These are phyloP conservation scores for Hemistola chrysoprasaria DNA, from an alignment of 2,888 invertebrate species.

Conservation along the genomic window DNA sequence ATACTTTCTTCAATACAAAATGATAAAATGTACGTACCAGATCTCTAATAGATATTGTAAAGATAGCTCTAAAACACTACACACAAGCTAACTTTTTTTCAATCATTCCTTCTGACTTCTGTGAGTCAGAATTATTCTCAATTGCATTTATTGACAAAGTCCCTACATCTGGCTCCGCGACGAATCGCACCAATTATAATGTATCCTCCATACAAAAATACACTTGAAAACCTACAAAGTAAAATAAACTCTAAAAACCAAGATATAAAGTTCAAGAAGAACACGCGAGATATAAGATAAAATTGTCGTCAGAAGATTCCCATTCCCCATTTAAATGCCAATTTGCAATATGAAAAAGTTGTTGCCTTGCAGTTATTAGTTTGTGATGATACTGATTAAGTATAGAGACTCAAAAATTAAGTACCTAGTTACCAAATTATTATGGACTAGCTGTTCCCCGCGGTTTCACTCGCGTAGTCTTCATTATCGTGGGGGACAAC, in stretches of 20 bases:
- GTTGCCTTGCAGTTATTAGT: constrained; percentile 30
- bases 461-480: too few species aligned
- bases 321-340: constrained; percentile 43
- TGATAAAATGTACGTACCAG: too few species aligned
- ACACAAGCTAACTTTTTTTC: constrained; percentile 13
- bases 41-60: too few species aligned
- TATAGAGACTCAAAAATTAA: too few species aligned
- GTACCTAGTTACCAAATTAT: too few species aligned
- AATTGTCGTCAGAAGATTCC: constrained; percentile 21
- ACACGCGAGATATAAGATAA: constrained; percentile 14
- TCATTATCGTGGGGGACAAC: too few species aligned
- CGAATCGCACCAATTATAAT: constrained; percentile 61
- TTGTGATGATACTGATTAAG: constrained; percentile 9
- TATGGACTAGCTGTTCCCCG: too few species aligned
- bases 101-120: too few species aligned
- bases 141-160: constrained; percentile 62
- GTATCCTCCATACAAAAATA: constrained; percentile 38
- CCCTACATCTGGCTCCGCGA: constrained; percentile 53
- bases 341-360: constrained; percentile 48
- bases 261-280: constrained; percentile 15
- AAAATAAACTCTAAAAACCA: constrained; percentile 29
- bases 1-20: too few species aligned
- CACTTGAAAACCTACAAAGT: constrained; percentile 5
- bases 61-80: not conserved
- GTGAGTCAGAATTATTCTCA: constrained; percentile 34